phyloP scores from a whole-genome alignment of 2,797 vertebrate genomes.

The Phataginus tricuspis region DNA sequence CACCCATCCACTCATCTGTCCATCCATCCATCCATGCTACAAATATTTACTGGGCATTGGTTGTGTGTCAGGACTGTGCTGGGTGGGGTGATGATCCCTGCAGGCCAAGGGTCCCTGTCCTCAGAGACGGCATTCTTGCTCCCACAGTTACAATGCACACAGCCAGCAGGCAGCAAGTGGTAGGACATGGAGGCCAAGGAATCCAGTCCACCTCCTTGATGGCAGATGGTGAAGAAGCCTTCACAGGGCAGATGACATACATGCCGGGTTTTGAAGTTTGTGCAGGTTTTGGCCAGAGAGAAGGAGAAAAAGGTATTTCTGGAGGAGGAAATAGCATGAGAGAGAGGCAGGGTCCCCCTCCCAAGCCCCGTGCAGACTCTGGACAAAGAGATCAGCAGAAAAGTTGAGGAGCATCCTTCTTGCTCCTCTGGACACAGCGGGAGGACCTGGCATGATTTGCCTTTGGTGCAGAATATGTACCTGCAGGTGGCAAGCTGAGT shows the following conservation, averaged over 20 bases:
- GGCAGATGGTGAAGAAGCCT: rapidly evolving
- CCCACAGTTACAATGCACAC: rapidly evolving
- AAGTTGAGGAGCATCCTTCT: neutral
- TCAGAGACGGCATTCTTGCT: neutral
- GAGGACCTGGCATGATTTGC: neutral
- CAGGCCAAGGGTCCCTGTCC: neutral
- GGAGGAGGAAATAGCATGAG: neutral
- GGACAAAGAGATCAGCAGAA: neutral
- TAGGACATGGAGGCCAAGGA: neutral
- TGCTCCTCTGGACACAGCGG: neutral
- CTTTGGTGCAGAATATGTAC: neutral
- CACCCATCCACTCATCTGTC: rapidly evolving
- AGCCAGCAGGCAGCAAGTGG: neutral
- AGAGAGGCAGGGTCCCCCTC: too few relatives aligned
- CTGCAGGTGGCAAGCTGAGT: neutral
- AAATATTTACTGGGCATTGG: neutral
- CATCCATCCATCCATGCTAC: too few relatives aligned
- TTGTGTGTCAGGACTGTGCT: neutral
- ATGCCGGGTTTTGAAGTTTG: neutral
- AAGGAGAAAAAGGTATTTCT: neutral
- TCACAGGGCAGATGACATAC: rapidly evolving
- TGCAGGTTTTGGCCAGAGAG: neutral
- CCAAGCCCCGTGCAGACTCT: too few relatives aligned
- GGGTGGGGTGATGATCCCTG: neutral
- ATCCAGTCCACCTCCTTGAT: neutral